phyloP scores from a whole-genome alignment of 2,888 invertebrate species.

The Sarcophaga carnaria region DNA sequence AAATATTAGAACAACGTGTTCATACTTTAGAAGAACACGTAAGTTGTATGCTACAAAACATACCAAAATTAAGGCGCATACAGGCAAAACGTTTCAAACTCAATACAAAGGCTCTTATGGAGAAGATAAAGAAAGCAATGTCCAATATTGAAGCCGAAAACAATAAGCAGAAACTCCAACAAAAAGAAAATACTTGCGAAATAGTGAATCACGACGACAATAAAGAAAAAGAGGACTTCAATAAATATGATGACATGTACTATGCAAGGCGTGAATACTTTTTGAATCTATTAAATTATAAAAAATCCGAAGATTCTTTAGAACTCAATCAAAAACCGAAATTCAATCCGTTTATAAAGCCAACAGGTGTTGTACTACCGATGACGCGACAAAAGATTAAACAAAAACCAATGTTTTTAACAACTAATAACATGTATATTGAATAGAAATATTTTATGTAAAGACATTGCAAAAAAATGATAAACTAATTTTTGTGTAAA shows the following conservation, averaged over 20 bases:
- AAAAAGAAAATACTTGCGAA: not conserved
- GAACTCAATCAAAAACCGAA: constrained; percentile 70
- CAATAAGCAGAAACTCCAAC: constrained; percentile 28
- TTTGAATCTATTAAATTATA: constrained; percentile 72
- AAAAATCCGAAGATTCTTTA: constrained; percentile 70
- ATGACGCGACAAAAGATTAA: constrained; percentile 46
- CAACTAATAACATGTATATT: constrained; percentile 32
- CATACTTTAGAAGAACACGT: constrained; percentile 47
- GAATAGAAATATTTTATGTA: constrained; percentile 1
- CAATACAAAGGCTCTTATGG: constrained; percentile 58
- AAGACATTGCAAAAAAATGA: constrained; percentile 8
- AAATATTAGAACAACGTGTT: constrained; percentile 61
- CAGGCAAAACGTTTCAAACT: constrained; percentile 66
- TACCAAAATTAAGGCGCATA: constrained; percentile 61
- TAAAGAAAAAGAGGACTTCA: constrained; percentile 1
- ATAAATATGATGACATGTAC: constrained; percentile 71
- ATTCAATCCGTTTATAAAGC: constrained; percentile 66
- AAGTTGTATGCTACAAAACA: constrained; percentile 53
- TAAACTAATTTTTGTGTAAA: constrained; percentile 6
- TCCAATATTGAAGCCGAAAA: constrained; percentile 34
- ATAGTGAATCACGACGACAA: not conserved
- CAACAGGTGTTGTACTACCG: constrained; percentile 18
- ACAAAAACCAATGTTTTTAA: constrained; percentile 62
- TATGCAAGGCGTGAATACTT: constrained; percentile 69
- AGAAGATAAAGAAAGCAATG: constrained; percentile 46